Percentiles rank a stretch among this genome's conserved stretches.
phyloP scores from a whole-genome alignment of 2,888 invertebrate genomes.

The Hyppa rectilinea region DNA sequence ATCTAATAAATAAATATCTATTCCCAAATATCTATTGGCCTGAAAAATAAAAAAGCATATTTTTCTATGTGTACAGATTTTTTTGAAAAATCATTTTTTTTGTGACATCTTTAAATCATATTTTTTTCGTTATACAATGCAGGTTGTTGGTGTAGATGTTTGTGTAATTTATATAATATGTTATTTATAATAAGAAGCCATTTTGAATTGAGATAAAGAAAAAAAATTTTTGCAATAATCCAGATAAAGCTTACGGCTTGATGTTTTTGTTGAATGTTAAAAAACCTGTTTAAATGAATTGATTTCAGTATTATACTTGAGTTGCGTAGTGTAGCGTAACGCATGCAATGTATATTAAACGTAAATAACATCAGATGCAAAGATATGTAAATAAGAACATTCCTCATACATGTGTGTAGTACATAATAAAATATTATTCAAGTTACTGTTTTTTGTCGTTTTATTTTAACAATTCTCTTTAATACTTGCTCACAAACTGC shows the following conservation, averaged over 20 bases:
- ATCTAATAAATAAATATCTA: constrained; percentile 55
- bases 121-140: constrained; percentile 70
- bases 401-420: constrained; percentile 91
- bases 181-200: constrained; percentile 73
- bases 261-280: constrained; percentile 64
- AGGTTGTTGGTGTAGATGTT: constrained; percentile 68
- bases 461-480: constrained; percentile 70
- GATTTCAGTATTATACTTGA: constrained; percentile 83
- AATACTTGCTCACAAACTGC: constrained; percentile 1
- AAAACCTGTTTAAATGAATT: constrained; percentile 71
- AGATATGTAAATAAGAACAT: constrained; percentile 91
- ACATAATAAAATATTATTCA: constrained; percentile 91
- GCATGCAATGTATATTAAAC: constrained; percentile 66
- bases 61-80: constrained; percentile 76
- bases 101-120: constrained; percentile 66
- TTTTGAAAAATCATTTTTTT: constrained; percentile 69
- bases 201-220: constrained; percentile 69
- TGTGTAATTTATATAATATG: constrained; percentile 68
- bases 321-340: constrained; percentile 74
- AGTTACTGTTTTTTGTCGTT: constrained; percentile 88
- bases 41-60: constrained; percentile 62
- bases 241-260: constrained; percentile 64
- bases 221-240: constrained; percentile 69
- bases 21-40: constrained; percentile 31
- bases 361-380: constrained; percentile 72